Percentiles rank a stretch among this genome's conserved stretches.
Evolutionary conservation across 2,113 vertebrate genomes (phyloP).

Genomic region (Excalfactoria chinensis): DNA sequence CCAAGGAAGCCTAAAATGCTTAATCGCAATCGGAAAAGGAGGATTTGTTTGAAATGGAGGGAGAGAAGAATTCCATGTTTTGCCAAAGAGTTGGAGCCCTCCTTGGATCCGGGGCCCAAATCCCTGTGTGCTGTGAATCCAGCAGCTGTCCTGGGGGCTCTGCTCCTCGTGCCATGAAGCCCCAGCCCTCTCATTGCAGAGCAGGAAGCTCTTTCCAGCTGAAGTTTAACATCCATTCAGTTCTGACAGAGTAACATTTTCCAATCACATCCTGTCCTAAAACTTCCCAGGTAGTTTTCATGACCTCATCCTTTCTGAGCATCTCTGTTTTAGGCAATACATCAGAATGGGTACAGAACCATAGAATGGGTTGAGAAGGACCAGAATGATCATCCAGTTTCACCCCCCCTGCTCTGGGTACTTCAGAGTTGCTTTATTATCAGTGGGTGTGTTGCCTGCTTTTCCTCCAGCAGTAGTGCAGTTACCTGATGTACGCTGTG

Average conservation of each 20-base stretch:
- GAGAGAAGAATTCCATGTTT: neutral
- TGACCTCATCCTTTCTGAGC: conserved; percentile 1
- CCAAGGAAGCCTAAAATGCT: neutral
- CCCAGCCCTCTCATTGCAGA: neutral
- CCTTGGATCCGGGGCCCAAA: rapidly evolving
- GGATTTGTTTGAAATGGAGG: neutral
- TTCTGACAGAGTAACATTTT: conserved; percentile 32
- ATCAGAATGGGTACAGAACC: neutral
- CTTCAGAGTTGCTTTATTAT: neutral
- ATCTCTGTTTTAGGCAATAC: neutral
- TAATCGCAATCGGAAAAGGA: neutral
- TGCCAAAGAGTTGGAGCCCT: neutral
- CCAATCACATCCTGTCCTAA: conserved; percentile 13
- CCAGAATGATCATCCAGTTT: too few species aligned
- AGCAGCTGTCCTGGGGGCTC: neutral
- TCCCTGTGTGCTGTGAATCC: rapidly evolving
- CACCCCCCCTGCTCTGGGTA: neutral
- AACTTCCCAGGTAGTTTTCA: conserved; percentile 15
- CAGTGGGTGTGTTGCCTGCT: neutral
- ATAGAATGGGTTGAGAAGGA: too few species aligned
- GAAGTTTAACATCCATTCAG: neutral
- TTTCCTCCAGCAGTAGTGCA: neutral
- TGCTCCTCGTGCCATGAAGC: neutral
- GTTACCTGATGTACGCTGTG: neutral
- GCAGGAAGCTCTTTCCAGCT: neutral